Evolutionary conservation across 2,113 vertebrate genomes (phyloP), one percentile per base, ranked within the genome.

Genomic region (Tichodroma muraria): DNA sequence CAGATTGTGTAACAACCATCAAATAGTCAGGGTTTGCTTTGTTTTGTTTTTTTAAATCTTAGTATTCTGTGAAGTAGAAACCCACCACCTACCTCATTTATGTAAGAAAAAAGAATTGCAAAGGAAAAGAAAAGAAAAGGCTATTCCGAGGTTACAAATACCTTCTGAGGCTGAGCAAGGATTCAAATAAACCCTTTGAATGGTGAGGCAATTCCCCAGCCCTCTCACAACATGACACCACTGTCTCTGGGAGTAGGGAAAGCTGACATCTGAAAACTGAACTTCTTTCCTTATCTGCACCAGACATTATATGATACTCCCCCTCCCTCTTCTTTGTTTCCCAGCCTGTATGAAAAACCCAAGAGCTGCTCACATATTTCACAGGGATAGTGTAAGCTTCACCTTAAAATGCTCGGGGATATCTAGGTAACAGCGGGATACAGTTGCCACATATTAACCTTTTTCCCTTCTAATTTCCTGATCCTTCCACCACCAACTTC

Each of bases 321-420:
- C 21, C 3, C 13, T 31, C 23, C 37, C 11, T 19, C 5, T 10
- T 83, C 54, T 22, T 73, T 69, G 69, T 61, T 70, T 86, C n/a
- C 27, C 63, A 76, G 1, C 4, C 20, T 53, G 13, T n/a, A 25
- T 31, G 53, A 60, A 40, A 80, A 80, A 14, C 2, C 0, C 20
- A 66, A 84, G 45, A 75, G 25, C 30, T 81, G 31, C 37, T 78
- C 47, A 9, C 28, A 7, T 40, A 45, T 87, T 80, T 66, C 33
- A 65, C 0, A 69, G 38, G 14, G 13, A 35, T 2, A 79, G 22
- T 0, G 1, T 9, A 59, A 77, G 33, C 11, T 73, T 73, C 28
- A 63, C 10, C 47, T 66, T 40, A 57, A 91, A 89, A 70, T 31
- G 13, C 28, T 63, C 17, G 35, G 45, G 33, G n/a, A 31, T 56